Percentiles rank a stretch among this genome's conserved stretches.
phyloP scores from a whole-genome alignment of 2,888 invertebrate genomes.

The Ennomos erosarius region DNA sequence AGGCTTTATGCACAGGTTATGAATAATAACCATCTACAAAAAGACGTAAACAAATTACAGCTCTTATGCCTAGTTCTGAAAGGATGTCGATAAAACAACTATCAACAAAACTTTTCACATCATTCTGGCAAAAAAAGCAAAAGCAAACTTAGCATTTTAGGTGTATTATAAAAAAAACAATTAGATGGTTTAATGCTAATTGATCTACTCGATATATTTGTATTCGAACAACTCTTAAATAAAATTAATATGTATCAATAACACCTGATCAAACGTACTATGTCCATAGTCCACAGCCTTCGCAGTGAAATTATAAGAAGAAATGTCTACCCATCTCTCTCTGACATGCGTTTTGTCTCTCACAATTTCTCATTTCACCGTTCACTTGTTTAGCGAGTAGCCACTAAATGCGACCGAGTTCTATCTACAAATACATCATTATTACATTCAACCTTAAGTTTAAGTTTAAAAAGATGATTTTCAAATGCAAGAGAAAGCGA shows the following conservation, averaged over 20 bases:
- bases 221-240: background rate
- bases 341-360: slow-evolving; percentile 66
- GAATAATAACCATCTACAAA: too few species aligned
- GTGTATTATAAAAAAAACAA: too few species aligned
- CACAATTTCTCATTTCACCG: slow-evolving; percentile 85
- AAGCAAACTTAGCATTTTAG: too few species aligned
- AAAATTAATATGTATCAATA: slow-evolving; percentile 6
- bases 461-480: slow-evolving; percentile 33
- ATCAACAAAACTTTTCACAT: too few species aligned
- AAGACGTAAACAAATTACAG: too few species aligned
- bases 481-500: slow-evolving; percentile 47
- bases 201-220: too few species aligned
- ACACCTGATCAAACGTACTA: slow-evolving; percentile 10
- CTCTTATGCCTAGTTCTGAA: too few species aligned
- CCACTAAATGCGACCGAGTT: slow-evolving; percentile 62
- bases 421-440: slow-evolving; percentile 34
- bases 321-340: slow-evolving; percentile 68
- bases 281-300: slow-evolving; percentile 29
- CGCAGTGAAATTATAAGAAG: slow-evolving; percentile 60
- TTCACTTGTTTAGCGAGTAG: slow-evolving; percentile 83
- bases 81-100: too few species aligned
- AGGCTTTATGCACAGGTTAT: too few species aligned
- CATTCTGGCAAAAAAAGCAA: too few species aligned
- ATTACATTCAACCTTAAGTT: slow-evolving; percentile 32
- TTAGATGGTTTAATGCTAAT: too few species aligned